phyloP scores from a whole-genome alignment of 1,140 invertebrate species.

The Hydropsyche tenuis region DNA sequence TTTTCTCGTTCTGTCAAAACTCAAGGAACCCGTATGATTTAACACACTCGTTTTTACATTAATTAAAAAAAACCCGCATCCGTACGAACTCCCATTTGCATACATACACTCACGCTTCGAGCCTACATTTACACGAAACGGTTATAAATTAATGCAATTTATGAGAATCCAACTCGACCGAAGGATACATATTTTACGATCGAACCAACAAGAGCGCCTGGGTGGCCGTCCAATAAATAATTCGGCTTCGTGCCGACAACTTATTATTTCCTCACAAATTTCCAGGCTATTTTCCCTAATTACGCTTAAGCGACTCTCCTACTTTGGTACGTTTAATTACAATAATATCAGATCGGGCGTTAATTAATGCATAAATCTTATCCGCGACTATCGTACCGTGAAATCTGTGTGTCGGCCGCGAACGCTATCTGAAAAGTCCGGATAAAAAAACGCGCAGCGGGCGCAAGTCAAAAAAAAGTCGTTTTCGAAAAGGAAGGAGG shows the following conservation, averaged over 20 bases:
- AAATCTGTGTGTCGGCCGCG: conserved; percentile 25
- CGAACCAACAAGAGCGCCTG: neutral
- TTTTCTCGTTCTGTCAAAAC: too few species aligned
- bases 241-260: neutral
- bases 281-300: conserved; percentile 3
- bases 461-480: conserved; percentile 6
- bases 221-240: neutral
- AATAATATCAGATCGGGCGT: neutral
- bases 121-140: too few species aligned
- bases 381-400: conserved; percentile 17
- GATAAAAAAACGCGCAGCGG: neutral
- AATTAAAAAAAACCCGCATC: too few species aligned
- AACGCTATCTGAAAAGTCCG: conserved; percentile 17
- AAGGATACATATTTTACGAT: conserved; percentile 1
- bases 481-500: conserved; percentile 8
- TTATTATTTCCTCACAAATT: conserved; percentile 10
- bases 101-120: too few species aligned
- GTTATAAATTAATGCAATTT: too few species aligned
- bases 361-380: conserved; percentile 39
- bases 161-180: too few species aligned
- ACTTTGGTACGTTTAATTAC: neutral
- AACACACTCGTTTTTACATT: too few species aligned
- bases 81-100: too few species aligned
- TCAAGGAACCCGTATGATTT: too few species aligned
- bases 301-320: neutral